Percentiles rank a stretch among this genome's conserved stretches.
phyloP scores from a whole-genome alignment of 2,888 invertebrate species.

The Lapara coniferarum region DNA sequence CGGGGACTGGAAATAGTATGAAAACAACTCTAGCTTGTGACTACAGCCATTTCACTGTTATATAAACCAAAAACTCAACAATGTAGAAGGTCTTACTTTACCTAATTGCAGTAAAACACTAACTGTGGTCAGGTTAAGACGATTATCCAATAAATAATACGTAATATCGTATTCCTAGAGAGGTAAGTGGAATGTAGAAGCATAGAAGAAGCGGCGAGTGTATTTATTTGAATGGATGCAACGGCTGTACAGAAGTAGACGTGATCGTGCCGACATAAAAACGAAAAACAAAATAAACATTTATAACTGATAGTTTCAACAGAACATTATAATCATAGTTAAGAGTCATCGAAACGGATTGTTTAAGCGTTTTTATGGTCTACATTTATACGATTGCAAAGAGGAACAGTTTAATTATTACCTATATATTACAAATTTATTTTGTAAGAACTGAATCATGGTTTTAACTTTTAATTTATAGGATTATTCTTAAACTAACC shows the following conservation, averaged over 20 bases:
- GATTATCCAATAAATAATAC: not conserved
- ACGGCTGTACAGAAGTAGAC: slow-evolving; percentile 33
- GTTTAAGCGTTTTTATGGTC: slow-evolving; percentile 14
- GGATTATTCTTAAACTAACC: too few relatives aligned
- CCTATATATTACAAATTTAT: not conserved
- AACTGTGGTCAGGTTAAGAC: too few relatives aligned
- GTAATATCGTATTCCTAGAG: not conserved
- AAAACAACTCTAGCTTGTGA: not conserved
- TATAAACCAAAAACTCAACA: not conserved
- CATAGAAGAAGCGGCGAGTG: slow-evolving; percentile 35
- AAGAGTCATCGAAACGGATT: slow-evolving; percentile 31
- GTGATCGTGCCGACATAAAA: slow-evolving; percentile 35
- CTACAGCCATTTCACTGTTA: not conserved
- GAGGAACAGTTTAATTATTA: not conserved
- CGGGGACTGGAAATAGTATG: too few relatives aligned
- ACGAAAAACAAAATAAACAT: slow-evolving; percentile 42
- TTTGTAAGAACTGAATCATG: not conserved
- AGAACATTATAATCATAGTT: slow-evolving; percentile 37
- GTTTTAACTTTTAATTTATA: too few relatives aligned
- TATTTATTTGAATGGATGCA: slow-evolving; percentile 33
- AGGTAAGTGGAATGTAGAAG: slow-evolving; percentile 40
- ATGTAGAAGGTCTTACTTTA: too few relatives aligned
- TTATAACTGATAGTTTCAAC: slow-evolving; percentile 42
- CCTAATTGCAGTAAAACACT: too few relatives aligned
- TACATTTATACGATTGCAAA: not conserved